Percentiles rank a stretch among this genome's conserved stretches.
phyloP scores from a whole-genome alignment of 2,113 vertebrate species.

The Eclectus roratus region DNA sequence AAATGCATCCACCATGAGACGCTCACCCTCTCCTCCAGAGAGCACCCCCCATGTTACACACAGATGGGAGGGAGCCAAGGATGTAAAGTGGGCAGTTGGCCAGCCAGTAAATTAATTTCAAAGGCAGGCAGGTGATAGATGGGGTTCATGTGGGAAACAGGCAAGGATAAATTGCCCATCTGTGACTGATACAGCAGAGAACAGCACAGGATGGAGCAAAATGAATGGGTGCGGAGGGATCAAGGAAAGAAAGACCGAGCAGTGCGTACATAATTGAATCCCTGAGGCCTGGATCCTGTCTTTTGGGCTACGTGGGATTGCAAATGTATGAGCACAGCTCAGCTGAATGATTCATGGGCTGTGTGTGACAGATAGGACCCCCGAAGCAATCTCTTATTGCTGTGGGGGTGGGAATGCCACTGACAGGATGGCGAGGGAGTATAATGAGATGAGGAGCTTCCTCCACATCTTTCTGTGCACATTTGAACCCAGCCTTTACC shows the following conservation, averaged over 20 bases:
- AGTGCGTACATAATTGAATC: not conserved
- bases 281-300: not conserved
- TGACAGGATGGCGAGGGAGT: slow-evolving; percentile 6
- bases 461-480: not conserved
- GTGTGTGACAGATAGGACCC: not conserved
- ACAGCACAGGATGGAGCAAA: not conserved
- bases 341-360: slow-evolving; percentile 34
- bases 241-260: not conserved
- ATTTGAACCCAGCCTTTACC: not conserved
- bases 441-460: not conserved
- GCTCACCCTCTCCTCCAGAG: not conserved
- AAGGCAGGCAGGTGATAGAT: slow-evolving; percentile 5
- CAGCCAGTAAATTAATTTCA: slow-evolving; percentile 26
- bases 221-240: not conserved
- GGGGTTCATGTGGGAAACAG: not conserved
- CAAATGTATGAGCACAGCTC: not conserved
- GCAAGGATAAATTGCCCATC: not conserved
- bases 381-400: not conserved
- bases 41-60: not conserved
- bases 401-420: not conserved
- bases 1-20: not conserved
- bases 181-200: not conserved
- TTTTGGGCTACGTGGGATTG: slow-evolving; percentile 5
- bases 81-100: not conserved
- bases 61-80: not conserved